Base-by-base conservation (phyloP, 2,888 invertebrate genomes). In the Dimorphilus gyrociliatus region DNA sequence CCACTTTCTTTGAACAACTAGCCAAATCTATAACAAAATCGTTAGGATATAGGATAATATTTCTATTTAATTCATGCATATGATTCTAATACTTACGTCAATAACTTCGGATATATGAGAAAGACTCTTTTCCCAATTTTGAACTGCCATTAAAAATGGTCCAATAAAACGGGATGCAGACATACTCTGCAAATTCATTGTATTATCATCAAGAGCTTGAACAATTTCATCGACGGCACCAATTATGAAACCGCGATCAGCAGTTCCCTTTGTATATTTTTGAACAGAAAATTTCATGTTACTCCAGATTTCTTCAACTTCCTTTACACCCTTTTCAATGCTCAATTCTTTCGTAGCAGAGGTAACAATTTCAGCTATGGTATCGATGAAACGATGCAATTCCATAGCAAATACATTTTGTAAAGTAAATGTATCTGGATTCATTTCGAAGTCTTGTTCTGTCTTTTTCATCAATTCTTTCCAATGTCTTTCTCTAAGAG, bases 351-450 rank as follows among this genome's bases (percentile, higher is more conserved):
- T 85, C 39, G 81, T 75, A 18, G 88, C 86, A 54, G 77, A 78
- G 41, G 75, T 81, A 16, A 88, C 78, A 32, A 88, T 85, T 52
- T 76, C 74, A 46, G 77, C 78, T 21, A 84, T 84, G 3, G 78
- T 76, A 0, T 82, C 81, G 19, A 60, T 53, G 51, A 80, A 81
- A 41, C 76, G 73, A 47, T 82, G 80, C 36, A 86, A 63, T 49
- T 88, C 78, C 86, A 88, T 86, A 2, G 77, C 72, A 54, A 88
- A 88, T 75, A 88, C 79, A 53, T 85, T 82, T 36, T 81, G 81
- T 36, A 88, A 64, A 0, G 85, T 86, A 47, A 88, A 86, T n/a
- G 77, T 72, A 14, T 81, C 78, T 3, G 81, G 75, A 2, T 78
- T 71, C 77, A 86, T 84, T 50, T 86, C 84, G 55, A 86, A 86